Evolutionary conservation across 2,888 invertebrate genomes (phyloP).

Genomic region (Plagodis dolabraria): DNA sequence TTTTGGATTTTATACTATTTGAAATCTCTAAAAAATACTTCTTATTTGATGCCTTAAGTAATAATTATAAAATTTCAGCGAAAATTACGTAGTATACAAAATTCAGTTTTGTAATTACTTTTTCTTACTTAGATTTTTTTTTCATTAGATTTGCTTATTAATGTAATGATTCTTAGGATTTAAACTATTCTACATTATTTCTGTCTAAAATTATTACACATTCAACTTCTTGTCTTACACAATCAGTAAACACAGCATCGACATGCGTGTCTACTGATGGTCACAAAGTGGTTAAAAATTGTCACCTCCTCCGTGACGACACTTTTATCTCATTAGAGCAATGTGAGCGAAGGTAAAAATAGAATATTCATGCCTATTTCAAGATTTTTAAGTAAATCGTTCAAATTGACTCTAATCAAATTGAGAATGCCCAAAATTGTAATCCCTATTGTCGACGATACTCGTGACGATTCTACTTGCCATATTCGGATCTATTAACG

Average conservation of each 20-base stretch:
- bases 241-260: conserved; percentile 6
- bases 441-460: conserved; percentile 37
- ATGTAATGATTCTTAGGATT: no score
- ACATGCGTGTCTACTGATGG: conserved; percentile 19
- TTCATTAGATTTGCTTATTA: no score
- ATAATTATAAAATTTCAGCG: no score
- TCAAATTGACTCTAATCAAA: conserved; percentile 43
- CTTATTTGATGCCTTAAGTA: no score
- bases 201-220: background rate
- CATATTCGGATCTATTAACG: conserved; percentile 33
- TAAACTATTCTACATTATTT: no score
- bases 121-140: no score
- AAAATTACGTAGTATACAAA: no score
- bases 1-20: conserved; percentile 1
- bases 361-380: conserved; percentile 45
- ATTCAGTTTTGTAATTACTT: no score
- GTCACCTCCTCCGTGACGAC: conserved; percentile 39
- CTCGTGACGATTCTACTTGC: conserved; percentile 39
- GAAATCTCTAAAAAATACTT: no score
- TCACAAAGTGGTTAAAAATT: conserved; percentile 26
- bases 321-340: conserved; percentile 39
- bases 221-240: conserved; percentile 8
- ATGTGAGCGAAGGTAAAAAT: conserved; percentile 44
- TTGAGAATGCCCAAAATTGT: conserved; percentile 42
- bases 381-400: conserved; percentile 31